These are phyloP conservation scores for Camptogramma bilineatum DNA, from an alignment of 2,888 invertebrate genomes.

Conservation along the genomic window DNA sequence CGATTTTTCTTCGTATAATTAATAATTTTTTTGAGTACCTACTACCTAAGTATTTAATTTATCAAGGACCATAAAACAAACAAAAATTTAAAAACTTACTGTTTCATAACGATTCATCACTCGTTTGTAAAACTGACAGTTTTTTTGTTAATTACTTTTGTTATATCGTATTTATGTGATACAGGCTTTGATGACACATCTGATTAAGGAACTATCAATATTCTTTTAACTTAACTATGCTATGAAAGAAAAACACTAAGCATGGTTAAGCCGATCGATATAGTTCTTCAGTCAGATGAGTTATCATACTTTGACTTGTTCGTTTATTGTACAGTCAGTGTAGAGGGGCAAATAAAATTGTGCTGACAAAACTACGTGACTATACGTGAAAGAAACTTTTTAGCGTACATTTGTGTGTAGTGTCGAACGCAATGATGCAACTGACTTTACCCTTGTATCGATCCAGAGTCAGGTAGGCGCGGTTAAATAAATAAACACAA, in stretches of 20 bases:
- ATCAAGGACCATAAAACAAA: too few relatives aligned
- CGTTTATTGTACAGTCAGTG: conserved; percentile 53
- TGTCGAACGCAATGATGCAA: conserved; percentile 86
- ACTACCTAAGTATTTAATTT: too few relatives aligned
- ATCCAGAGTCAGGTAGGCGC: conserved; percentile 66
- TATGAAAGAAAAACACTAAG: conserved; percentile 1
- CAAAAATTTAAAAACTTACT: too few relatives aligned
- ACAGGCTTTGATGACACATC: conserved; percentile 11
- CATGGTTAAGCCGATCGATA: conserved; percentile 2
- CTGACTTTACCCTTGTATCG: conserved; percentile 80
- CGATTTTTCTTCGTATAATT: too few relatives aligned
- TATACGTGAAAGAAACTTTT: conserved; percentile 76
- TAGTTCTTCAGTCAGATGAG: conserved; percentile 19
- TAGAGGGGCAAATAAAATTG: conserved; percentile 76
- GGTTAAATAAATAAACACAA: conserved; percentile 85
- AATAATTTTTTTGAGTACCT: too few relatives aligned
- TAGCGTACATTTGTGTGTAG: conserved; percentile 86
- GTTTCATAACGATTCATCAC: background rate
- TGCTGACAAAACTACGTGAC: conserved; percentile 69
- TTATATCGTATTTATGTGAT: conserved; percentile 21
- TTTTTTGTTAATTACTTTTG: background rate
- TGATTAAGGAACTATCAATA: conserved; percentile 10
- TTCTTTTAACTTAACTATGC: background rate
- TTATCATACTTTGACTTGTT: conserved; percentile 7
- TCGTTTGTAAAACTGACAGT: background rate